These are phyloP conservation scores for Sisyra terminalis DNA, from an alignment of 2,888 invertebrate genomes.

Conservation along the genomic window DNA sequence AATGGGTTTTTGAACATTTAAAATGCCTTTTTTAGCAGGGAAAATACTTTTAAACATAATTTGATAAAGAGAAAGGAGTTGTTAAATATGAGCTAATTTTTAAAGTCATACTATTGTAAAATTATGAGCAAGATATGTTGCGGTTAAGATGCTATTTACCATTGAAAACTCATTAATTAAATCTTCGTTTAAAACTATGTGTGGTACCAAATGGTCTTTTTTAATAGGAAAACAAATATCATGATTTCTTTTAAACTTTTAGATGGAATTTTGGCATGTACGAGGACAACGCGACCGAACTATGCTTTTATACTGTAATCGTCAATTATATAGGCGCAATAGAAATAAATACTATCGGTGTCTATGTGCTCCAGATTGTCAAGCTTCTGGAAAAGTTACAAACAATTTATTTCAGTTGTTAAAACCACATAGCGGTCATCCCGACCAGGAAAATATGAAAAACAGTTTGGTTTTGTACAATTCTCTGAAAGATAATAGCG, in stretches of 20 bases:
- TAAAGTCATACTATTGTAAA: too few species aligned
- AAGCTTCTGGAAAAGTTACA: not conserved
- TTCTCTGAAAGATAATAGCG: slow-evolving; percentile 1
- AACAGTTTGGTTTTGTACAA: slow-evolving; percentile 4
- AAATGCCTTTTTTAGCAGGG: too few species aligned
- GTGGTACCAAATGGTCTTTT: too few species aligned
- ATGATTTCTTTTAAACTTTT: not conserved
- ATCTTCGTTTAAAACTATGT: too few species aligned
- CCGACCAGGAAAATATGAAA: slow-evolving; percentile 4
- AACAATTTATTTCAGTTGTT: slow-evolving; percentile 2
- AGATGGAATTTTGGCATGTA: slow-evolving; percentile 1
- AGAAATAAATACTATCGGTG: slow-evolving; percentile 5
- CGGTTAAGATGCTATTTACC: too few species aligned
- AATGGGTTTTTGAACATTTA: too few species aligned
- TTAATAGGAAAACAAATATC: too few species aligned
- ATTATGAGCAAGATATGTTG: too few species aligned
- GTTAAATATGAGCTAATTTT: too few species aligned
- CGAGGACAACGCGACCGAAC: slow-evolving; percentile 1
- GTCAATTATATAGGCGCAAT: slow-evolving; percentile 6
- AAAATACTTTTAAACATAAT: too few species aligned
- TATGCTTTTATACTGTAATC: not conserved
- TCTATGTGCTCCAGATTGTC: slow-evolving; percentile 4
- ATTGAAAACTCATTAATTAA: too few species aligned
- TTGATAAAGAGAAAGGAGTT: too few species aligned
- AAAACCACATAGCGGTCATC: slow-evolving; percentile 2